Conservation (phyloP, 1,140 invertebrate species). For the Drosophila nikananu region DNA sequence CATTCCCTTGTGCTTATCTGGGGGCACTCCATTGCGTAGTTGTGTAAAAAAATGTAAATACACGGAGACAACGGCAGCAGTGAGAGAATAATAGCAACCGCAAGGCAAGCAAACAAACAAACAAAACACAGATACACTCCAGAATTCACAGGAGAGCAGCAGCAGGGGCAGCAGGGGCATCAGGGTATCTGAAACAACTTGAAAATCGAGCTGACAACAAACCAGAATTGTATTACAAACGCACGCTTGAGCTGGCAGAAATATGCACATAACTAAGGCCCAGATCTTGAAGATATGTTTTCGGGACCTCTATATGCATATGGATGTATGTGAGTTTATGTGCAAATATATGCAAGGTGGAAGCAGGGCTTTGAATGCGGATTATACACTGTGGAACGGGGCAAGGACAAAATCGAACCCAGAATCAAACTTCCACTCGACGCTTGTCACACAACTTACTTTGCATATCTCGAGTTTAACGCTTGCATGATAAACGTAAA, state of each 20-base stretch:
- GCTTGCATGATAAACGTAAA: slow-evolving; percentile 21
- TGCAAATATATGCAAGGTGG: slow-evolving; percentile 29
- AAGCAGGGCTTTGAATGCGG: slow-evolving; percentile 59
- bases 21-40: slow-evolving; percentile 41
- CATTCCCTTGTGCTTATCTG: slow-evolving; percentile 54
- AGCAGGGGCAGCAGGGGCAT: not conserved
- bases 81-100: slow-evolving; percentile 57
- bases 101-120: slow-evolving; percentile 68
- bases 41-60: slow-evolving; percentile 65
- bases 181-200: slow-evolving; percentile 63
- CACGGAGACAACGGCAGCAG: slow-evolving; percentile 27
- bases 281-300: slow-evolving; percentile 57
- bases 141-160: slow-evolving; percentile 3
- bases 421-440: slow-evolving; percentile 1
- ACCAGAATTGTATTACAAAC: slow-evolving; percentile 79
- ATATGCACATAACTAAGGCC: slow-evolving; percentile 79
- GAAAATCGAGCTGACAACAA: slow-evolving; percentile 82
- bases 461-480: slow-evolving; percentile 56
- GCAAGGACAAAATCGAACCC: slow-evolving; percentile 29
- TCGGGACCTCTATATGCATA: slow-evolving; percentile 52
- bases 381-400: slow-evolving; percentile 47
- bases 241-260: slow-evolving; percentile 42
- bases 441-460: slow-evolving; percentile 42
- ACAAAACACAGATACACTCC: slow-evolving; percentile 41
- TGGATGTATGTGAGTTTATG: slow-evolving; percentile 49